Base-by-base conservation (phyloP, 2,888 invertebrate genomes). In the Teleogryllus oceanicus region DNA sequence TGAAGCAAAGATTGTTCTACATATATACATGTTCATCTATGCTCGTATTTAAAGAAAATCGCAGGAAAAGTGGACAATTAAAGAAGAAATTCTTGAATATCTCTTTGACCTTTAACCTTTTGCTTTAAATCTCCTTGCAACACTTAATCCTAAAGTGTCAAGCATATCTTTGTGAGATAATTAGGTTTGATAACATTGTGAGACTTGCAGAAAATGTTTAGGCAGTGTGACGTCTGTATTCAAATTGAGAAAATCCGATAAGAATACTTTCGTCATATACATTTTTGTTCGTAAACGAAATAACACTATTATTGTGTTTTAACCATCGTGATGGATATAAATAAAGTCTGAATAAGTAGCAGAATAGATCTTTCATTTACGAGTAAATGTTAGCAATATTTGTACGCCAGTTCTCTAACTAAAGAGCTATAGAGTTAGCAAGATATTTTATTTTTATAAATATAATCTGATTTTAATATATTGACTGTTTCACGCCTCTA, bases 1-100 rank as follows among this genome's bases (percentile, higher is more conserved):
- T 62, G 62, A 62, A 62, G 62, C 62, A 62, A 62, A 62, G 62
- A 62, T 62, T 62, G 62, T 62, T 62, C 62, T 62, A 62, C 62
- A 62, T 62, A 62, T 37, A 37, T 62, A 62, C 13, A 62, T 62
- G 62, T 62, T 62, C 62, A 62, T 62, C 62, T 62, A 62, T 62
- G 62, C 62, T 62, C 13, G 16, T 62, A 62, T 62, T 62, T 62
- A 62, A 62, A 62, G 62, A 62, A 13, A n/a, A 62, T 62, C 16
- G 62, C 62, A 62, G n/a, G n/a, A 62, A 62, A 62, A 62, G 62
- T 62, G 62, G 62, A 18, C n/a, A 62, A 62, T 62, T 62, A 62
- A 62, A 62, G 13, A n/a, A 13, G 13, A 62, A 11, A 62, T 62
- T 62, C 37, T 37, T 62, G 16, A 62, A 62, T n/a, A 62, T 13